Evolutionary conservation across 2,113 vertebrate species (phyloP).

Genomic region (Pluvialis apricaria): DNA sequence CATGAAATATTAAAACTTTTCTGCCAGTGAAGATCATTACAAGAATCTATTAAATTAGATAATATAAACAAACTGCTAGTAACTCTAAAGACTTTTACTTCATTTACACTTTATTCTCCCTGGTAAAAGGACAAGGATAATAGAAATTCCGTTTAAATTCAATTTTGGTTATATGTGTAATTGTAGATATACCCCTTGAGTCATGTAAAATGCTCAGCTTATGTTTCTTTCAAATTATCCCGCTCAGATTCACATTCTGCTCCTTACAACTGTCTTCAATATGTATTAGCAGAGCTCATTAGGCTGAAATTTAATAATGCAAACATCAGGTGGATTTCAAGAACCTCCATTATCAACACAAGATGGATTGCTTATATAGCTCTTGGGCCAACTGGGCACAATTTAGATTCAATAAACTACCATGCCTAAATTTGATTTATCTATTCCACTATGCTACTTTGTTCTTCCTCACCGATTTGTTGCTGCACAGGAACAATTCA

Average conservation of each 20-base stretch:
- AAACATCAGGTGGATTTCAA: slow-evolving; percentile 98
- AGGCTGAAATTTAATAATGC: slow-evolving; percentile 97
- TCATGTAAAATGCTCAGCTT: slow-evolving; percentile 88
- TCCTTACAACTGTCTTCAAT: slow-evolving; percentile 86
- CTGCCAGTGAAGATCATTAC: slow-evolving; percentile 71
- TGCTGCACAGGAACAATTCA: slow-evolving; percentile 81
- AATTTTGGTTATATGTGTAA: slow-evolving; percentile 93
- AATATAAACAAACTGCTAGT: slow-evolving; percentile 81
- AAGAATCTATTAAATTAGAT: slow-evolving; percentile 82
- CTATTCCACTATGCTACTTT: slow-evolving; percentile 84
- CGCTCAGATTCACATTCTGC: slow-evolving; percentile 73
- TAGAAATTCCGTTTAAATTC: slow-evolving; percentile 87
- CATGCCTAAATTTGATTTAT: slow-evolving; percentile 93
- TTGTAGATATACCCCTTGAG: slow-evolving; percentile 92
- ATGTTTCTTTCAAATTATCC: slow-evolving; percentile 88
- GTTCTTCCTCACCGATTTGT: slow-evolving; percentile 82
- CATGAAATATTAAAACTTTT: slow-evolving; percentile 76
- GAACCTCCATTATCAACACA: slow-evolving; percentile 90
- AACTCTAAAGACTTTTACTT: slow-evolving; percentile 87
- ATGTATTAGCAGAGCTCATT: slow-evolving; percentile 97
- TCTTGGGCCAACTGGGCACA: slow-evolving; percentile 87
- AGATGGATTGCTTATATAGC: slow-evolving; percentile 94
- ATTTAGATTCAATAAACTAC: slow-evolving; percentile 99
- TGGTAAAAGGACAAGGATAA: slow-evolving; percentile 78
- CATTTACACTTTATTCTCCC: slow-evolving; percentile 90